phyloP scores from a whole-genome alignment of 1,140 invertebrate species.

The Musca vetustissima region DNA sequence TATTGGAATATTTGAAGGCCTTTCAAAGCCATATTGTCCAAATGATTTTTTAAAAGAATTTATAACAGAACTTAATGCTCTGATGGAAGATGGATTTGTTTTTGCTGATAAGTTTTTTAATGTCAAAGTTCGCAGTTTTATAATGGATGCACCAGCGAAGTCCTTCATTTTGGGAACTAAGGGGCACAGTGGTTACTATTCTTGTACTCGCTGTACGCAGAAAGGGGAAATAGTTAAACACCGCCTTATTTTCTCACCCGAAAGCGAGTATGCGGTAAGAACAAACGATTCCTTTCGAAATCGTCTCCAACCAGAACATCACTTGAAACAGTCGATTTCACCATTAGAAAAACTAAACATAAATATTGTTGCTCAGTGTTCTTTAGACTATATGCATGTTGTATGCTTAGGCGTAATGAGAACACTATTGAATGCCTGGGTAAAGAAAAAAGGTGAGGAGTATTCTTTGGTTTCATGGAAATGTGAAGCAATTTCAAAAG shows the following conservation, averaged over 20 bases:
- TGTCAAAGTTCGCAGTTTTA: constrained; percentile 27
- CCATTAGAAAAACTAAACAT: constrained; percentile 31
- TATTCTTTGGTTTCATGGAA: constrained; percentile 28
- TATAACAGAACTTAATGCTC: constrained; percentile 27
- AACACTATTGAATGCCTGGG: constrained; percentile 30
- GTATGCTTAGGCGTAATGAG: constrained; percentile 31
- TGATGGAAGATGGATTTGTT: constrained; percentile 27
- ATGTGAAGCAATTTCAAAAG: constrained; percentile 28
- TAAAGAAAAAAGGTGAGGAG: constrained; percentile 28
- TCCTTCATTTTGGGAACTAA: constrained; percentile 31
- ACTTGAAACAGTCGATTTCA: constrained; percentile 26
- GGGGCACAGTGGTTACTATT: constrained; percentile 28
- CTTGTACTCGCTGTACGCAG: constrained; percentile 28
- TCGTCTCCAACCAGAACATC: constrained; percentile 31
- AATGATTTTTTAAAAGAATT: constrained; percentile 32
- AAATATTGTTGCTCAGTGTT: constrained; percentile 28
- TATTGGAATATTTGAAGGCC: constrained; percentile 30
- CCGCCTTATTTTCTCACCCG: constrained; percentile 31
- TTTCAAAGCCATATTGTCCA: constrained; percentile 29
- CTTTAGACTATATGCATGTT: constrained; percentile 33
- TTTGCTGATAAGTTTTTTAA: constrained; percentile 25
- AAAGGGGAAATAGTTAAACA: constrained; percentile 29
- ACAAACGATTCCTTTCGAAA: constrained; percentile 28
- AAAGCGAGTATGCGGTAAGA: not conserved
- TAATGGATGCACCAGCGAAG: constrained; percentile 31